Base-by-base conservation (phyloP, 2,888 invertebrate genomes). In the Chrysomela aeneicollis region DNA sequence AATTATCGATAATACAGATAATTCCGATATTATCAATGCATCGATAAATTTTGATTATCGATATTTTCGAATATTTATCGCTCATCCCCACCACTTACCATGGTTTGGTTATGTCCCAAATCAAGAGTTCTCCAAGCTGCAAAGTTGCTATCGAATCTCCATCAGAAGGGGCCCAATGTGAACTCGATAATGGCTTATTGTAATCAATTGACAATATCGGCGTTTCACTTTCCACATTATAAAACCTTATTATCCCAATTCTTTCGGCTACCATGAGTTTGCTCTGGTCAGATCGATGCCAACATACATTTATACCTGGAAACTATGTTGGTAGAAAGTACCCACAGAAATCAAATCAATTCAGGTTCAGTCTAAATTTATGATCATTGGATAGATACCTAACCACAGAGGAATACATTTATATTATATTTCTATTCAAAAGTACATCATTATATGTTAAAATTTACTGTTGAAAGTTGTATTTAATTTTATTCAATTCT, bases 201-300 rank as follows among this genome's bases (percentile, higher is more conserved):
- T 87, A 84, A 78, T 89, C 87, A 51, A 92, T 82, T 0, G 92
- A 91, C 78, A 90, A 81, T 55, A 90, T 87, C 1, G 88, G 87
- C 67, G 86, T 86, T 71, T 89, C 89, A 47, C 87, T 88, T 72
- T 86, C 85, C 9, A 90, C 85, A 80, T 91, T 92, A 76, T 91
- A 92, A 78, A 92, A 86, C 67, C 89, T 87, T 59, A 93, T 87
- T 0, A 89, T 81, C n/a, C 92, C 92, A 72, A 87, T 87, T 78
- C 91, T 91, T 78, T 92, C 91, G 0, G 90, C 92, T 1, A 92
- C 90, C 69, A 93, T 80, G 19, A 93, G 83, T 82, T 92, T 92
- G 47, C 86, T 86, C 1, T 86, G 84, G 74, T 92, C 91, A 64
- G 89, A 88, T 46, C 84, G 83, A 79, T 92, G 92, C 88, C 90